Conservation (phyloP, 2,888 invertebrate species). For the Acanthosepion pharaonis region DNA sequence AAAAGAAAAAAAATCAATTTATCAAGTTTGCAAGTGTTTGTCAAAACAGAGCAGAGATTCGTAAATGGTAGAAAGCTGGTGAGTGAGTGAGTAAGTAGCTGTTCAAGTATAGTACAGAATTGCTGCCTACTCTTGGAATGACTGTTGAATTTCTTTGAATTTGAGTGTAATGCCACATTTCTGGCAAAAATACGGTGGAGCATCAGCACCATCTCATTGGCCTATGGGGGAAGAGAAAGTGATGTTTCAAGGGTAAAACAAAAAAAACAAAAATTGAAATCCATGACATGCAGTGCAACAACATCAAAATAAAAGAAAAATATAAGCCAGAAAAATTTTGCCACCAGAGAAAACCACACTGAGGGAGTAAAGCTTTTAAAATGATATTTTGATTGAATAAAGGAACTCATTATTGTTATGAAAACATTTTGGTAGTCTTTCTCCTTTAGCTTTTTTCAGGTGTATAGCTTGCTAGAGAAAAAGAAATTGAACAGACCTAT, state of each 20-base stretch:
- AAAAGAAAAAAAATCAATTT: not conserved
- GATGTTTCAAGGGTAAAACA: not conserved
- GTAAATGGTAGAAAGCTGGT: not conserved
- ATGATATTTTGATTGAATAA: no score
- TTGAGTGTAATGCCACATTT: conserved; percentile 74
- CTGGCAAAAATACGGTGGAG: conserved; percentile 87
- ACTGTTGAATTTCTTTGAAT: conserved; percentile 42
- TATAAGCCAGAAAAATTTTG: not conserved
- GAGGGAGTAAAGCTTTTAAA: no score
- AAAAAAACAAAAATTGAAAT: not conserved
- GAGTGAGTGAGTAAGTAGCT: conserved; percentile 17
- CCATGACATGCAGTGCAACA: not conserved
- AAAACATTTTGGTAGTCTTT: no score
- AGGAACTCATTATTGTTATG: no score
- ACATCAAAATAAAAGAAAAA: not conserved
- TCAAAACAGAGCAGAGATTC: not conserved
- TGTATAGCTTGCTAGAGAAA: no score
- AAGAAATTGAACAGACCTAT: no score
- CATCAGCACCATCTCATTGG: conserved; percentile 83
- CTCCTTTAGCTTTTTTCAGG: no score
- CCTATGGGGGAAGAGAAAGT: conserved; percentile 77
- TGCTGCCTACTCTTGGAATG: conserved; percentile 42
- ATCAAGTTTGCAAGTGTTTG: not conserved
- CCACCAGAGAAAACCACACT: not conserved
- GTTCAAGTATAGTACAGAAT: conserved; percentile 16